Percentiles rank a stretch among this genome's conserved stretches.
Evolutionary conservation across 2,888 invertebrate species (phyloP).

Genomic region (Pheosia tremula): DNA sequence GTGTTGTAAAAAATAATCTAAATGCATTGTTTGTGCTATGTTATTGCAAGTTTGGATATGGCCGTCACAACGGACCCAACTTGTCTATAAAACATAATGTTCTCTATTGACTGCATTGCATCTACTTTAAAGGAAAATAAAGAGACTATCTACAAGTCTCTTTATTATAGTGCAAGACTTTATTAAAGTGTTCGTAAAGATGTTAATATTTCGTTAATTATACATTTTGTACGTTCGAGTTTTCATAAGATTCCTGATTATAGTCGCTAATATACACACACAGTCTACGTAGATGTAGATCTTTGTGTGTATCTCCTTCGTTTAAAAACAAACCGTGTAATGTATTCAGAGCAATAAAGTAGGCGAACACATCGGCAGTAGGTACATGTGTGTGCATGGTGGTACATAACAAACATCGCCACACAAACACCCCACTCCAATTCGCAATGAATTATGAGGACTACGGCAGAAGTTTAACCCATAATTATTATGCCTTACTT

Average conservation of each 20-base stretch:
- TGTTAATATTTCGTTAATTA: too few species aligned
- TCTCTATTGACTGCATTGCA: too few species aligned
- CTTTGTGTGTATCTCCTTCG: slow-evolving; percentile 17
- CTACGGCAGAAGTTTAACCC: slow-evolving; percentile 22
- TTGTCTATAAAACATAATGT: too few species aligned
- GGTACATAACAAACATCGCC: slow-evolving; percentile 63
- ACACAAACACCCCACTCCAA: slow-evolving; percentile 56
- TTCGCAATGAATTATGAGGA: slow-evolving; percentile 3
- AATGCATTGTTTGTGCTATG: too few species aligned
- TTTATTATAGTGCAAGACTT: too few species aligned
- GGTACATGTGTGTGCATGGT: slow-evolving; percentile 46
- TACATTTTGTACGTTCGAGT: too few species aligned
- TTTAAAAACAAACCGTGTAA: slow-evolving; percentile 44
- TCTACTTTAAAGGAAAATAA: too few species aligned
- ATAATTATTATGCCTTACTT: background rate
- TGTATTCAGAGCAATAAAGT: slow-evolving; percentile 38
- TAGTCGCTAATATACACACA: background rate
- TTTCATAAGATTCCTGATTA: background rate
- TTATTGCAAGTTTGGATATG: too few species aligned
- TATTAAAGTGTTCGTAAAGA: too few species aligned
- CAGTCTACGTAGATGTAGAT: background rate
- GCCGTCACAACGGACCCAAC: too few species aligned
- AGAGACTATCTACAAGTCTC: too few species aligned
- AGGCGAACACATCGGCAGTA: slow-evolving; percentile 39
- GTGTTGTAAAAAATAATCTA: too few species aligned